Base-by-base conservation (phyloP, 1,140 invertebrate species). In the Coptotermes formosanus region DNA sequence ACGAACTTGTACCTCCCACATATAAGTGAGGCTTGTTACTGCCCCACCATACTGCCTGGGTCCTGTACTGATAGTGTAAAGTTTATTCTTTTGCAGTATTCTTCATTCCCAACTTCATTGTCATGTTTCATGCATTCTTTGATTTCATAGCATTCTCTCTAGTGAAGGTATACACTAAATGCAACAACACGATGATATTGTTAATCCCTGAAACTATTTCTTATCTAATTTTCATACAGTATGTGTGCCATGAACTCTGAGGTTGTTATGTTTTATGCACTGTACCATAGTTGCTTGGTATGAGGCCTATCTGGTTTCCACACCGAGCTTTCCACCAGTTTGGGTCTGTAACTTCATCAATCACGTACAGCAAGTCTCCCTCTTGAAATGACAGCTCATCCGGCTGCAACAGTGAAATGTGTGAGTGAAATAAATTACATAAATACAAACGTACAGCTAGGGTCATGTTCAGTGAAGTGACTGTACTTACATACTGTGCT, bases 281-380 rank as follows among this genome's bases (percentile, higher is more conserved):
- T 87, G 90, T 91, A 95, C 94, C 94, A 92, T 95, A 95, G 89
- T 94, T 94, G 86, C 92, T 93, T 25, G 95, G 94, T 87, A 96
- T 93, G 25, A 95, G 91, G 64, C 95, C 95, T 85, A 90, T 90
- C 87, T 91, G 92, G 38, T 91, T 90, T 48, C 92, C 92, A 90
- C 94, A 94, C 85, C 91, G 92, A 14, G 94, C 95, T 89, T 92
- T 94, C 92, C 93, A 94, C 94, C 94, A 95, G 89, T 93, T 93
- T 85, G 91, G 90, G 88, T 92, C 91, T 48, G 88, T 88, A 21
- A 88, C 89, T 89, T 91, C 92, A 85, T 95, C 94, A 82, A 92
- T 89, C 19, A 95, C 93, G 89, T 95, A 96, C 16, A 96, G 89
- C 16, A 94, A 88, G 88, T 95, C 94, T 59, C 94, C 95, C 91